A percentile compares a stretch with the other conserved stretches of the same genome.
These are phyloP conservation scores for Lepus timidus DNA, from an alignment of 2,113 vertebrate species.

Conservation along the genomic window DNA sequence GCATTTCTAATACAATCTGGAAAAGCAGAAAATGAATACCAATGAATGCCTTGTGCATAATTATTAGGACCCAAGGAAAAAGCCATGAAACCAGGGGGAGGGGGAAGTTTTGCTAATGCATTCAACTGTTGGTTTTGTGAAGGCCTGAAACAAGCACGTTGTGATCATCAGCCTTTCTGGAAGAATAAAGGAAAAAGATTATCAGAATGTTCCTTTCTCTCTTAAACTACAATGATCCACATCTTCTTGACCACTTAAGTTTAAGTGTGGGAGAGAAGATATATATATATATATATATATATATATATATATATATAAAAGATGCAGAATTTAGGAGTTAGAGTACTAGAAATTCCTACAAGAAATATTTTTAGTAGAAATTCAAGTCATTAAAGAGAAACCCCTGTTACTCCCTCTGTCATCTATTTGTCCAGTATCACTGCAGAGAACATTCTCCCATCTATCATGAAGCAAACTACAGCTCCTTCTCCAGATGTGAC, in stretches of 20 bases:
- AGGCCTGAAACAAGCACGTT: constrained; percentile 73
- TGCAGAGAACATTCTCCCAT: not conserved
- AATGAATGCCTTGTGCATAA: not conserved
- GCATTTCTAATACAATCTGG: constrained; percentile 11
- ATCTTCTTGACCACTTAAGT: not conserved
- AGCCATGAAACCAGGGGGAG: not conserved
- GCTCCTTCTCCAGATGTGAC: not conserved
- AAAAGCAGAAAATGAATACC: constrained; percentile 37
- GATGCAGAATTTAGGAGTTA: not conserved
- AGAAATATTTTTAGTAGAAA: not conserved
- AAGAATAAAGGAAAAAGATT: not conserved
- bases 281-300: not conserved
- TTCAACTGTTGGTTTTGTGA: constrained; percentile 34
- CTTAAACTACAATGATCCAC: not conserved
- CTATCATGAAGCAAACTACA: fast-evolving
- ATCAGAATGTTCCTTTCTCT: not conserved
- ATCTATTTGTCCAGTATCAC: not conserved
- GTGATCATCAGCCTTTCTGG: not conserved
- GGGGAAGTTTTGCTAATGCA: not conserved
- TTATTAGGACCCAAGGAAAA: constrained; percentile 10
- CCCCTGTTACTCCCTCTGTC: not conserved
- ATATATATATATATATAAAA: not conserved
- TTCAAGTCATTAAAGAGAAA: not conserved
- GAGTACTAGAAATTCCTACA: not conserved
- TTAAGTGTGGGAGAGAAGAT: not conserved